These are phyloP conservation scores for Sipha flava DNA, from an alignment of 1,140 invertebrate genomes.

Conservation along the genomic window DNA sequence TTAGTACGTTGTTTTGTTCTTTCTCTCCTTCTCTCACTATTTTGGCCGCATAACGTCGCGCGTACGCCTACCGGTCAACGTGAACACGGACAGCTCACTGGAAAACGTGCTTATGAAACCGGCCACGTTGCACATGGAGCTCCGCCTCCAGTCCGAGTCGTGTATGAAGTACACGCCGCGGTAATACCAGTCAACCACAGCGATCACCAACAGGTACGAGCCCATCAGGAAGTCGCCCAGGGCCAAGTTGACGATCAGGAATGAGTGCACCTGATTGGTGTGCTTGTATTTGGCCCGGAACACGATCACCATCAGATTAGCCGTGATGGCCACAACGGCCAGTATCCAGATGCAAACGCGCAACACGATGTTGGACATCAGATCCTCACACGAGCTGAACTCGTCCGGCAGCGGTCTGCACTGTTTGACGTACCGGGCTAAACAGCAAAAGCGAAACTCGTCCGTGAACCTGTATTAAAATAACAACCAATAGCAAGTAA, in stretches of 20 bases:
- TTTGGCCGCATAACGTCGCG: too few species aligned
- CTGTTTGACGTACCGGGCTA: slow-evolving; percentile 42
- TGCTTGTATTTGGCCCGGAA: slow-evolving; percentile 45
- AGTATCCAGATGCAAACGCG: slow-evolving; percentile 51
- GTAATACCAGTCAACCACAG: slow-evolving; percentile 48
- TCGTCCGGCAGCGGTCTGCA: slow-evolving; percentile 49
- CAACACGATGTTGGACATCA: slow-evolving; percentile 51
- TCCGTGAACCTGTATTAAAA: slow-evolving; percentile 42
- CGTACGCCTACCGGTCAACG: slow-evolving; percentile 45
- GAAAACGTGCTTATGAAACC: slow-evolving; percentile 53
- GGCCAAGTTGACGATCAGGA: slow-evolving; percentile 51
- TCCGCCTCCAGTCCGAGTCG: slow-evolving; percentile 48
- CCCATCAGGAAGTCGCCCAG: slow-evolving; percentile 52
- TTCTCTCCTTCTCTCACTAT: too few species aligned
- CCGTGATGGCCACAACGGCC: slow-evolving; percentile 47
- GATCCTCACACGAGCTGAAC: slow-evolving; percentile 52
- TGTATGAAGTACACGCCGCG: slow-evolving; percentile 50
- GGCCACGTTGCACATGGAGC: slow-evolving; percentile 48
- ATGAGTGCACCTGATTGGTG: slow-evolving; percentile 48
- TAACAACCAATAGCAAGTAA: too few species aligned
- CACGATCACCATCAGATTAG: slow-evolving; percentile 49
- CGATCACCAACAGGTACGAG: slow-evolving; percentile 50
- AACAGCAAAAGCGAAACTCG: slow-evolving; percentile 50
- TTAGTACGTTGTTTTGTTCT: too few species aligned
- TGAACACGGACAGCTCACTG: slow-evolving; percentile 50